These are phyloP conservation scores for Apus apus DNA, from an alignment of 2,113 vertebrate genomes.

Conservation along the genomic window DNA sequence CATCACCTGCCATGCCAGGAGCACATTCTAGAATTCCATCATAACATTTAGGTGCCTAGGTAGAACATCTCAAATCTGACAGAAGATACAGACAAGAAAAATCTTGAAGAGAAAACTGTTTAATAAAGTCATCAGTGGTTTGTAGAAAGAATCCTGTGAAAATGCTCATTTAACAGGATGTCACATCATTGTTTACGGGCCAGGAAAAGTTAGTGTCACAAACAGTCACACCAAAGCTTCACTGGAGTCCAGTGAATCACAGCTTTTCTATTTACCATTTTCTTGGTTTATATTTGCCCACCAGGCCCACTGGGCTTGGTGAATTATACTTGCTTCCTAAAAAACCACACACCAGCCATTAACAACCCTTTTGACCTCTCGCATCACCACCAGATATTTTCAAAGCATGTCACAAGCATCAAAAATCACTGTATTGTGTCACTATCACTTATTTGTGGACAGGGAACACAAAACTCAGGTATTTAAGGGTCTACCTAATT, in stretches of 20 bases:
- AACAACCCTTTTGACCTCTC: neutral
- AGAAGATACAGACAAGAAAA: neutral
- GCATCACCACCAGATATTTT: neutral
- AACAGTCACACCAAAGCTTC: neutral
- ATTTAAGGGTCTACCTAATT: neutral
- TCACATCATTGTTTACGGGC: neutral
- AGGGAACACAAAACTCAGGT: neutral
- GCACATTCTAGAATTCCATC: neutral
- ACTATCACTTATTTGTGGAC: neutral
- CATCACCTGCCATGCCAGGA: neutral
- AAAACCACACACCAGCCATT: neutral
- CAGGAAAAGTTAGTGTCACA: neutral
- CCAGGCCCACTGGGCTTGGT: neutral
- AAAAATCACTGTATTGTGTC: neutral
- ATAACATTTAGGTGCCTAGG: neutral
- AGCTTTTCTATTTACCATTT: neutral
- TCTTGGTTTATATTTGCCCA: neutral
- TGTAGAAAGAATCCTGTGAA: neutral
- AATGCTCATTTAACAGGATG: neutral
- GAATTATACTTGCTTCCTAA: neutral
- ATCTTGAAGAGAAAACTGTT: neutral
- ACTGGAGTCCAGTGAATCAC: neutral
- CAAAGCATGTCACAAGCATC: neutral
- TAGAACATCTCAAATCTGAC: neutral
- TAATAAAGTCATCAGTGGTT: neutral